A percentile compares a stretch with the other conserved stretches of the same genome.
Conservation (phyloP, 1,140 invertebrate genomes). For the Lordiphosa collinella region DNA sequence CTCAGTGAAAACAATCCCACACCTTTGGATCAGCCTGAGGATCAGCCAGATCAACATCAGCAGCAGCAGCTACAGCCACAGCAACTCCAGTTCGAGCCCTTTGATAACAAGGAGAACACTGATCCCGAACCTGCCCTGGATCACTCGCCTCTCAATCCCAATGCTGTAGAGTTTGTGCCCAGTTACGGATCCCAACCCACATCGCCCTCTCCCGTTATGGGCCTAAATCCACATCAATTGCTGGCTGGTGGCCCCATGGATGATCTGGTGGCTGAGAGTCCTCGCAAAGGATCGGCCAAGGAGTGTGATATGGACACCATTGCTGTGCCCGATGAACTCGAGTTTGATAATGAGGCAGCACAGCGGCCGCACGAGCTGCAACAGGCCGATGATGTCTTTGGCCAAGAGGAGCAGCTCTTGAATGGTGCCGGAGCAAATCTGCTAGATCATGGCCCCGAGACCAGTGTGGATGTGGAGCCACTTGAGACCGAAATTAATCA, state of each 20-base stretch:
- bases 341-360: slow-evolving; percentile 63
- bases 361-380: slow-evolving; percentile 67
- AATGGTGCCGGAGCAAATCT: slow-evolving; percentile 27
- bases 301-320: slow-evolving; percentile 59
- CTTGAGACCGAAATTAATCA: slow-evolving; percentile 39
- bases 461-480: slow-evolving; percentile 61
- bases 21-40: slow-evolving; percentile 20
- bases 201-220: slow-evolving; percentile 46
- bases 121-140: slow-evolving; percentile 30
- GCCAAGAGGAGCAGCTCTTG: slow-evolving; percentile 26
- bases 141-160: slow-evolving; percentile 64
- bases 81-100: slow-evolving; percentile 8
- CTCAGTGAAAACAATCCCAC: slow-evolving; percentile 56
- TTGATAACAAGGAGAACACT: slow-evolving; percentile 60
- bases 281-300: slow-evolving; percentile 54
- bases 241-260: slow-evolving; percentile 35
- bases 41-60: slow-evolving; percentile 18
- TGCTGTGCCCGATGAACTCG: slow-evolving; percentile 56
- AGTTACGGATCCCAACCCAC: slow-evolving; percentile 60
- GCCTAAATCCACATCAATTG: slow-evolving; percentile 37
- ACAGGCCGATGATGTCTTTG: slow-evolving; percentile 48
- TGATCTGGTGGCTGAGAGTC: slow-evolving; percentile 69
- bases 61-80: slow-evolving; percentile 16
- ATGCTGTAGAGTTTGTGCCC: slow-evolving; percentile 70
- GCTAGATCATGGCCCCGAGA: slow-evolving; percentile 66